Conservation (phyloP, 2,797 vertebrate genomes). For the Melanogrammus aeglefinus region DNA sequence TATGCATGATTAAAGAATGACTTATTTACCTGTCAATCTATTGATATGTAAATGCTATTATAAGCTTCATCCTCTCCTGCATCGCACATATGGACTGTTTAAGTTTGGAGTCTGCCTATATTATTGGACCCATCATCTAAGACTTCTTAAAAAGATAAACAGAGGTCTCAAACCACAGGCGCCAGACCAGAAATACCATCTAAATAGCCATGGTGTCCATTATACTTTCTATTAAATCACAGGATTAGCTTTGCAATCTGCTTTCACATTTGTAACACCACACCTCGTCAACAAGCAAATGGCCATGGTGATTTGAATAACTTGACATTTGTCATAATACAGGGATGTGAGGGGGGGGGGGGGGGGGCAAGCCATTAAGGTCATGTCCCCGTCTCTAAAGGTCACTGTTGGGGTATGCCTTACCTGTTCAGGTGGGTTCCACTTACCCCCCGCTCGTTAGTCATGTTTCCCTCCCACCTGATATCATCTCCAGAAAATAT, state of each 20-base stretch:
- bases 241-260: background rate
- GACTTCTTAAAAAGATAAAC: too few relatives aligned
- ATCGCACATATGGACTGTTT: background rate
- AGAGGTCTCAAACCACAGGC: too few relatives aligned
- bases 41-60: background rate
- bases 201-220: too few relatives aligned
- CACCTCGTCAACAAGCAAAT: background rate
- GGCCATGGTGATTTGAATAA: background rate
- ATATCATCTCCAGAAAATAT: background rate
- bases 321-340: background rate
- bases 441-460: background rate
- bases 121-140: too few relatives aligned
- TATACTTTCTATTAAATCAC: background rate
- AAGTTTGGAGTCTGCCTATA: background rate
- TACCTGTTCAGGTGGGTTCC: background rate
- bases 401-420: background rate
- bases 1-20: background rate
- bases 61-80: background rate
- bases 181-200: too few relatives aligned
- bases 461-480: background rate
- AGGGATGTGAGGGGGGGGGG: background rate
- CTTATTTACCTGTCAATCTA: background rate
- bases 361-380: background rate
- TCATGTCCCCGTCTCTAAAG: background rate
- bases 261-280: background rate